phyloP scores from a whole-genome alignment of 2,888 invertebrate genomes.

The Sericinus montela region DNA sequence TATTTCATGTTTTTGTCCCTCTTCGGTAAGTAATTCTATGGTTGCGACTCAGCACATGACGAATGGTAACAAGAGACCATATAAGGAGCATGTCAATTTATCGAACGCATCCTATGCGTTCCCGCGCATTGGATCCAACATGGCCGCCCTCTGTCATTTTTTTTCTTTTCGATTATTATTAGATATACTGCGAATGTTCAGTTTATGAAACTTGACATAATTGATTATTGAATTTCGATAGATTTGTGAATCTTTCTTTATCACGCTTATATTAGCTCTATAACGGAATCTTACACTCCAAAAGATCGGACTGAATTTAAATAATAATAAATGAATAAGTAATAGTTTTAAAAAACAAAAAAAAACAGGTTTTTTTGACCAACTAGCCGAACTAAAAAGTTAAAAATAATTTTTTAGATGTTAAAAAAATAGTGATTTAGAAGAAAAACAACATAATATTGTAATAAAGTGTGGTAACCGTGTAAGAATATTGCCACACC shows the following conservation, averaged over 20 bases:
- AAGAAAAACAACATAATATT: too few relatives aligned
- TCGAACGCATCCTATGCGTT: slow-evolving; percentile 55
- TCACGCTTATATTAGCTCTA: too few relatives aligned
- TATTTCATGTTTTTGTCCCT: not conserved
- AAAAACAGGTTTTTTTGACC: too few relatives aligned
- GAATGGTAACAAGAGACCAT: slow-evolving; percentile 50
- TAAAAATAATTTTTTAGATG: too few relatives aligned
- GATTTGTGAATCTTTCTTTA: not conserved
- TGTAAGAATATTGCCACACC: too few relatives aligned
- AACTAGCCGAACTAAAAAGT: too few relatives aligned
- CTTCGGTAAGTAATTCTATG: slow-evolving; percentile 7
- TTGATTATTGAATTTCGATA: slow-evolving; percentile 6
- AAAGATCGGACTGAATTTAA: too few relatives aligned
- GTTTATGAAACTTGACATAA: slow-evolving; percentile 20
- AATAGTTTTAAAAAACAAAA: too few relatives aligned
- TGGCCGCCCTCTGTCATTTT: slow-evolving; percentile 44
- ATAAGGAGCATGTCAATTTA: slow-evolving; percentile 73
- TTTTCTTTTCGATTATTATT: slow-evolving; percentile 28
- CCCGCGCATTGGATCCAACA: slow-evolving; percentile 55
- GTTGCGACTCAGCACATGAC: slow-evolving; percentile 33
- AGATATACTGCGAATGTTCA: slow-evolving; percentile 26
- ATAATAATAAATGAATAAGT: too few relatives aligned
- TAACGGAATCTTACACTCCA: too few relatives aligned
- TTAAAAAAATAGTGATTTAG: too few relatives aligned
- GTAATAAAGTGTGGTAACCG: too few relatives aligned